These are phyloP conservation scores for Anagyrus pseudococci DNA, from an alignment of 2,888 invertebrate genomes.

Conservation along the genomic window DNA sequence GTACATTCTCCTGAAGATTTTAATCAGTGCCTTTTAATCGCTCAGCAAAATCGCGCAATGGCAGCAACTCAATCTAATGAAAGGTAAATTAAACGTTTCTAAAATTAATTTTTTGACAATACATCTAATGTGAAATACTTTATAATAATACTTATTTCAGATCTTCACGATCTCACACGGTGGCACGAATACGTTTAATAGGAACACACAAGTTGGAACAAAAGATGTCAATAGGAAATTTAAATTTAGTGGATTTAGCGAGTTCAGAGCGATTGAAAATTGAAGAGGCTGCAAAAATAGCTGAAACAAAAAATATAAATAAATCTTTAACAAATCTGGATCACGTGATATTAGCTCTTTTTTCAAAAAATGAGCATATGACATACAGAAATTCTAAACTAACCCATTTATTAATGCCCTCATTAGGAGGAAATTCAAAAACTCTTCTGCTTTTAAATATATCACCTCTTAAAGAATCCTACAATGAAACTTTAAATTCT, in stretches of 20 bases:
- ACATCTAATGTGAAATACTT: slow-evolving; percentile 52
- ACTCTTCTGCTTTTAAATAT: slow-evolving; percentile 93
- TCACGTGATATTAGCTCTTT: slow-evolving; percentile 81
- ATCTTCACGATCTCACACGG: slow-evolving; percentile 74
- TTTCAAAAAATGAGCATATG: slow-evolving; percentile 83
- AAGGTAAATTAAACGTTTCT: slow-evolving; percentile 58
- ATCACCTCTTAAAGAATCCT: slow-evolving; percentile 84
- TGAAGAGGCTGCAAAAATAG: slow-evolving; percentile 70
- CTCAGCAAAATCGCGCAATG: slow-evolving; percentile 81
- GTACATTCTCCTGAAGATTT: slow-evolving; percentile 73
- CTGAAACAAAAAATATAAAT: slow-evolving; percentile 87
- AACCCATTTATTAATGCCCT: slow-evolving; percentile 87
- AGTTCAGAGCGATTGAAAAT: slow-evolving; percentile 81
- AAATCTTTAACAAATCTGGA: slow-evolving; percentile 81
- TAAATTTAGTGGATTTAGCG: slow-evolving; percentile 87
- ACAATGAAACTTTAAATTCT: slow-evolving; percentile 86
- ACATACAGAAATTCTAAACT: slow-evolving; percentile 91
- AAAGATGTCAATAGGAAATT: slow-evolving; percentile 71
- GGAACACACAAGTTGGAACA: slow-evolving; percentile 70
- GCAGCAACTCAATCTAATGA: slow-evolving; percentile 80
- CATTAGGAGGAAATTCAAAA: slow-evolving; percentile 90
- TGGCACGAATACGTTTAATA: slow-evolving; percentile 73
- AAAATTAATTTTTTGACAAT: slow-evolving; percentile 1
- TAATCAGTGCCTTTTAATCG: slow-evolving; percentile 73
- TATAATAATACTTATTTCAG: slow-evolving; percentile 55